Base-by-base conservation (phyloP, 2,113 vertebrate species). In the Odontophorus gujanensis region DNA sequence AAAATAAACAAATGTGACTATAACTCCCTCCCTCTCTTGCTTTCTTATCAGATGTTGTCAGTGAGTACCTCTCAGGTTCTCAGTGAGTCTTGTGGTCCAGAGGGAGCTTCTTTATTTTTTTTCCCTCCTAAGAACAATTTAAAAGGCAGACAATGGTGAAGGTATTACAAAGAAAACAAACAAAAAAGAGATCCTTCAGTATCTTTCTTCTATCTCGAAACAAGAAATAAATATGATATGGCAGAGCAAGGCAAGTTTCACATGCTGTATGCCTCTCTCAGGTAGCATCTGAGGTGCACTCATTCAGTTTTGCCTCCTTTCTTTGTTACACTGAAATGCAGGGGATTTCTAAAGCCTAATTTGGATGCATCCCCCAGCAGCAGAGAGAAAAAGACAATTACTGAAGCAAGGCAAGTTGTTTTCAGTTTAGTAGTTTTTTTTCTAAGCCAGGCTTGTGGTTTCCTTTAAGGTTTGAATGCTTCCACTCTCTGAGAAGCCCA, bases 401-500 rank as follows among this genome's bases (percentile, higher is more conserved):
- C 75, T 79, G 86, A 95, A 96, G 73, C 90, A 93, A 87, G 87
- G 66, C 93, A 66, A 93, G 86, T 94, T 95, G 94, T 94, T 96
- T 91, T 95, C 73, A 83, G 85, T 96, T 95, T 96, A 94, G 87
- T 62, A 95, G 85, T 30, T 92, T 92, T 96, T 96, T 95, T 96
- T 57, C 90, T 89, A 91, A 85, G 87, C 50, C 62, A 96, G 92
- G 91, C 85, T 96, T 96, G 96, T 96, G 97, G 92, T 97, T 97
- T 97, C 96, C 96, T 96, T 97, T 98, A 96, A 92, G 91, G 76
- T 96, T 63, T 97, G 85, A 94, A 95, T 86, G 72, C 78, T 94
- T 91, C 82, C 26, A 88, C 94, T 95, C 90, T 95, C 61, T 78
- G 73, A 93, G 94, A 96, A 97, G 76, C 80, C 85, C 92, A 76